Evolutionary conservation across 23 tunicate genomes (phyloP), one percentile per base, ranked within the genome.

Genomic region (Trididemnum clinides): DNA sequence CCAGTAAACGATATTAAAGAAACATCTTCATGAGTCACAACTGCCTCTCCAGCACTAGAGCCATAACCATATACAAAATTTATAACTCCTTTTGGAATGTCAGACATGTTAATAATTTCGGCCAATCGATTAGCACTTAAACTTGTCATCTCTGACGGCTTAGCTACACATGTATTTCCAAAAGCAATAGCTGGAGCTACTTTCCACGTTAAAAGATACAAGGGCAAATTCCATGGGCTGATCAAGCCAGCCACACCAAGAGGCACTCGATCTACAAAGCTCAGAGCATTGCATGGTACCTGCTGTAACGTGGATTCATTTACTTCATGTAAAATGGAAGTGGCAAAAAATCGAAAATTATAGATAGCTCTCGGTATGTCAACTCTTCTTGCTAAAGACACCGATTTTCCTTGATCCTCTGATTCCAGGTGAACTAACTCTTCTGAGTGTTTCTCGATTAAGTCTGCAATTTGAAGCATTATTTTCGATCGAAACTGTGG

Each of bases 121-220:
- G 95, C 92, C 57, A 95, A 66, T 57, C 66, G 74, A 39, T 51
- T 80, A 26, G 98, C 98, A 51, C 90, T 89, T 26, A 81, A 77
- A 64, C 94, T 88, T 4, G 98, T 95, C 51, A 95, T 21, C 82
- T 89, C 94, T 32, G 98, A 89, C 57, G 98, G 98, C 64, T 95
- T 95, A 21, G 93, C 90, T 27, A 95, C 98, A 58, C 98, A 95
- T 2, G 98, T 95, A 65, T 95, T 95, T n/a, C 98, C 98, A 66
- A 89, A 95, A 2, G 98, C 98, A 57, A 95, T 89, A 0, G 98
- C 98, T 28, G 98, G 98, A 7, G 88, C 90, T 12, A 95, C 91
- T 64, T 95, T 95, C 98, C 98, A 95, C 36, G 98, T 79, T 26
- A 95, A 77, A 1, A 95, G 77, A 64, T 95, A 95, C 0, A 95